Base-by-base conservation (phyloP, 2,113 vertebrate species). In the Serilophus lunatus region DNA sequence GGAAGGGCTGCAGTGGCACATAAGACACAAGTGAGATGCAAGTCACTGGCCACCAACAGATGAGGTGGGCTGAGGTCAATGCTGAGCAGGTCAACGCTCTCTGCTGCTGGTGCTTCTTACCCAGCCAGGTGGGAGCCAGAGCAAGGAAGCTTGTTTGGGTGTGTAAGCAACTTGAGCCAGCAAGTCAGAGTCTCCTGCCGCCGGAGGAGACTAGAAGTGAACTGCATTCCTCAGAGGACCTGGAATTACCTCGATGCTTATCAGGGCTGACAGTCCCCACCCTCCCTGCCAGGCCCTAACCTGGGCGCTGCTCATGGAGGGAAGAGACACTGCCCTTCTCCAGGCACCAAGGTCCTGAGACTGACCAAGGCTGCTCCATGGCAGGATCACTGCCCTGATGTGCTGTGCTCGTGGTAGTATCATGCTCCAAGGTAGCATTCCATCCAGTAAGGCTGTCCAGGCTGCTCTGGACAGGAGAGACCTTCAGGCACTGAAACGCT, bases 191-290 rank as follows among this genome's bases (percentile, higher is more conserved):
- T 96, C 91, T 96, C 85, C 68, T 10, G 72, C 50, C 0, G 60
- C 95, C 95, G 0, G 12, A 86, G 88, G 92, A 96, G 92, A 94
- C 88, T 94, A 92, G 80, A 95, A 94, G 26, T 86, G 92, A 94
- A 78, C 38, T 0, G 2, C 92, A 90, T 96, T 95, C 95, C 96
- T 96, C 69, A 86, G 88, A 95, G 83, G 95, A 97, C 91, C 91
- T 94, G 92, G 88, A 95, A 97, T 94, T 93, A 91, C 76, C 82
- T 74, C 24, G 86, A 92, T 97, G 95, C 76, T 95, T 97, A 96
- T 97, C 96, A 94, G 60, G 35, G 51, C 68, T 93, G 86, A 90
- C 16, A 38, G 79, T 97, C 88, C 83, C 86, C 96, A 96, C 92
- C 92, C 94, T 94, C 79, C 86, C 92, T 96, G 92, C 88, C 86